These are phyloP conservation scores for Nyctereutes procyonoides DNA, from an alignment of 2,113 vertebrate species.

Conservation along the genomic window DNA sequence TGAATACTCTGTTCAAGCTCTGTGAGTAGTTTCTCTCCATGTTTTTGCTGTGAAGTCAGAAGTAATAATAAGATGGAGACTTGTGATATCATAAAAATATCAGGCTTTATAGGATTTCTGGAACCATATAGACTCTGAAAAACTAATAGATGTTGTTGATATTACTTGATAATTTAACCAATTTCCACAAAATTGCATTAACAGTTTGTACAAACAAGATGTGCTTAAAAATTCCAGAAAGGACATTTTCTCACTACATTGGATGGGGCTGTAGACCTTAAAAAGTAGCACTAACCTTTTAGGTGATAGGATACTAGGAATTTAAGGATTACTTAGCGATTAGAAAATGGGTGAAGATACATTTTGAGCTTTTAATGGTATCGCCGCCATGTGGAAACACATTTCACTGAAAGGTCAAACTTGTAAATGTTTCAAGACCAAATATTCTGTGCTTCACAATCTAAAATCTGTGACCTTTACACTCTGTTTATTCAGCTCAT, in stretches of 20 bases:
- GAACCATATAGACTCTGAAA: neutral
- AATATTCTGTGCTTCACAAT: neutral
- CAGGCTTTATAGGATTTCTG: neutral
- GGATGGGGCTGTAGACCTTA: neutral
- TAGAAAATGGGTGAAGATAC: neutral
- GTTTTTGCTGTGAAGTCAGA: neutral
- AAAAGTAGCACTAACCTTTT: neutral
- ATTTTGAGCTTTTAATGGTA: neutral
- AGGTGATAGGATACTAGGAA: neutral
- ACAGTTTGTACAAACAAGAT: neutral
- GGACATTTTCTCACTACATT: neutral
- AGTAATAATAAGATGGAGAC: neutral
- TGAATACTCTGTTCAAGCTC: fast-evolving
- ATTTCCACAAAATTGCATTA: neutral
- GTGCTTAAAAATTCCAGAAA: neutral
- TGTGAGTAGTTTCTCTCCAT: neutral
- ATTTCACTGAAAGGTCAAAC: constrained; percentile 67
- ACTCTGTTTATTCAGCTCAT: neutral
- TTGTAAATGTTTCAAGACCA: constrained; percentile 30
- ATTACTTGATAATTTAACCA: neutral
- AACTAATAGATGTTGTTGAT: neutral
- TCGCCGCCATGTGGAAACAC: neutral
- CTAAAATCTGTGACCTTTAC: constrained; percentile 50
- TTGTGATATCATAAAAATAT: neutral
- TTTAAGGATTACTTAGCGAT: neutral